A percentile compares a stretch with the other conserved stretches of the same genome.
These are phyloP conservation scores for Apotomis betuletana DNA, from an alignment of 2,888 invertebrate genomes.

Conservation along the genomic window DNA sequence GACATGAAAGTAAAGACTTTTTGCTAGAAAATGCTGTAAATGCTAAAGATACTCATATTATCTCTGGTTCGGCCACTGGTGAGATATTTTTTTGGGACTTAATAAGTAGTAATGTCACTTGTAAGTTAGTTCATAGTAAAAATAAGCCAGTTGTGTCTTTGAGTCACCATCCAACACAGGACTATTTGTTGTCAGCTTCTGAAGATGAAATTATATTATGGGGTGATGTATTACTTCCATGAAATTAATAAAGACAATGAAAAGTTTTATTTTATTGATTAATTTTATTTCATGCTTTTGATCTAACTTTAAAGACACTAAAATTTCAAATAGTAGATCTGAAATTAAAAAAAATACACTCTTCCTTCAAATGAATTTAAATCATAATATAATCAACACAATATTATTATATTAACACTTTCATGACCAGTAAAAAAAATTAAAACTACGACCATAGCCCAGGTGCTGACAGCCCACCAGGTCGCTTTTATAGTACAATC, in stretches of 20 bases:
- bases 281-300: background rate
- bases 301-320: background rate
- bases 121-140: constrained; percentile 78
- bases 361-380: no score
- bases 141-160: constrained; percentile 90
- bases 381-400: no score
- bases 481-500: no score
- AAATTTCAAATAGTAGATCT: background rate
- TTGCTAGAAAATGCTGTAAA: constrained; percentile 94
- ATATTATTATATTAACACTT: no score
- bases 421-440: no score
- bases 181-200: constrained; percentile 88
- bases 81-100: constrained; percentile 95
- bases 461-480: no score
- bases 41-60: constrained; percentile 91
- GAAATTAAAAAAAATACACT: no score
- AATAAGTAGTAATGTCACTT: constrained; percentile 84
- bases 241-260: constrained; percentile 52
- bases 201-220: constrained; percentile 89
- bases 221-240: constrained; percentile 67
- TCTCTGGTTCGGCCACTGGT: constrained; percentile 96
- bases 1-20: constrained; percentile 92
- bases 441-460: no score
- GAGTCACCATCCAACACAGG: constrained; percentile 90
- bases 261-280: background rate